These are phyloP conservation scores for Enteromius fasciolatus DNA, from an alignment of 2,797 vertebrate genomes.

Conservation along the genomic window DNA sequence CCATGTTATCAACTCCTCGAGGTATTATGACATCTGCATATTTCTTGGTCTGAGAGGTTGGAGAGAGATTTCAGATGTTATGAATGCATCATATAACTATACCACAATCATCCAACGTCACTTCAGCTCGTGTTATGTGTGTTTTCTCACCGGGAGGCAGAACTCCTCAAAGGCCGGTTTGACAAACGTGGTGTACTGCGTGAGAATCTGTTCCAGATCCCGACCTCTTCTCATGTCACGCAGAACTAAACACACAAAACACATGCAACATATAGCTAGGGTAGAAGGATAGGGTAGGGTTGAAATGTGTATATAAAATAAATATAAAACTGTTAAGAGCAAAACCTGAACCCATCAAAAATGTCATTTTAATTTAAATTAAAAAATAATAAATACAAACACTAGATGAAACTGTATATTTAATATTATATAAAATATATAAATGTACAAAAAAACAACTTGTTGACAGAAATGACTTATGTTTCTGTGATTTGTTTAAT, in stretches of 20 bases:
- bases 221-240: conserved; percentile 92
- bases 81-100: background rate
- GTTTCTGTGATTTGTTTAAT: background rate
- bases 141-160: conserved; percentile 88
- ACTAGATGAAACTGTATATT: background rate
- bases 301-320: background rate
- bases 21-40: conserved; percentile 98
- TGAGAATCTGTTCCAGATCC: conserved; percentile 96
- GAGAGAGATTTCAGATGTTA: conserved; percentile 30
- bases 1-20: conserved; percentile 97
- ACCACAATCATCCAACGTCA: background rate
- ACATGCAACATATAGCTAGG: background rate
- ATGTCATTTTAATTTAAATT: too few relatives aligned
- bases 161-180: conserved; percentile 98
- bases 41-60: conserved; percentile 89
- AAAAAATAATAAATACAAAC: background rate
- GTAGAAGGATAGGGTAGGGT: too few relatives aligned
- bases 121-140: background rate
- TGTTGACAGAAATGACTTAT: background rate
- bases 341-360: background rate
- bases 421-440: background rate
- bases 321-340: background rate
- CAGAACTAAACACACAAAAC: conserved; percentile 78
- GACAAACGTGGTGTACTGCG: conserved; percentile 95
- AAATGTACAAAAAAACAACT: too few relatives aligned